Percentiles rank a stretch among this genome's conserved stretches.
phyloP scores from a whole-genome alignment of 2,797 vertebrate genomes.

The Brotula barbata region DNA sequence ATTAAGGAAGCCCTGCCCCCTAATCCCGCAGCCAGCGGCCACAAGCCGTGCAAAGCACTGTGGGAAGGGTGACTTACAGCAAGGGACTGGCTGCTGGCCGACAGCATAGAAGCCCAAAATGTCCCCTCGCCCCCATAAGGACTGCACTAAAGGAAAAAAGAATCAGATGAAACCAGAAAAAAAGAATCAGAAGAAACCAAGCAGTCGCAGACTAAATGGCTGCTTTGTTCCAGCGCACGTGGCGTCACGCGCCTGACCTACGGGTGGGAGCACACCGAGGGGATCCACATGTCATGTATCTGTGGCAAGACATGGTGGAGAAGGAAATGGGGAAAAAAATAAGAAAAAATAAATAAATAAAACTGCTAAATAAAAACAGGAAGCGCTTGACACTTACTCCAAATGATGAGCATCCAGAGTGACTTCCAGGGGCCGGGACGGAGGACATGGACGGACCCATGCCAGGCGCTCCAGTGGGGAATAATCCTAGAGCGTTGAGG shows the following conservation, averaged over 20 bases:
- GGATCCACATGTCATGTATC: too few species aligned
- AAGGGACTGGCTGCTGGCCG: slow-evolving; percentile 74
- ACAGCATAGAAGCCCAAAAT: slow-evolving; percentile 77
- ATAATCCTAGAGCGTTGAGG: slow-evolving; percentile 95
- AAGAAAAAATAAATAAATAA: too few species aligned
- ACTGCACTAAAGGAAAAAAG: slow-evolving; percentile 77
- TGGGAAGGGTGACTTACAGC: slow-evolving; percentile 79
- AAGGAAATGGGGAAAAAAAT: background rate
- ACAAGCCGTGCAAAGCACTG: slow-evolving; percentile 81
- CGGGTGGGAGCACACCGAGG: background rate
- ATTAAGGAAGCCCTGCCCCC: slow-evolving; percentile 26
- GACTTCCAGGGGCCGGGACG: slow-evolving; percentile 85
- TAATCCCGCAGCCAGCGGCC: slow-evolving; percentile 71
- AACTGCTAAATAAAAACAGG: too few species aligned
- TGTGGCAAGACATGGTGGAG: background rate
- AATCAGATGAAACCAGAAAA: slow-evolving; percentile 65
- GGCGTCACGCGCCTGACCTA: slow-evolving; percentile 11
- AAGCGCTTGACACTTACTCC: slow-evolving; percentile 86
- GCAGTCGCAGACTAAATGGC: slow-evolving; percentile 28
- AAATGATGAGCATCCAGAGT: slow-evolving; percentile 88
- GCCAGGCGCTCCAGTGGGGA: slow-evolving; percentile 89
- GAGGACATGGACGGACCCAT: slow-evolving; percentile 90
- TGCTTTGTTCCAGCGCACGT: slow-evolving; percentile 1
- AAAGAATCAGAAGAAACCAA: slow-evolving; percentile 65
- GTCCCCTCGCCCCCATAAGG: slow-evolving; percentile 78